Conservation (phyloP, 2,888 invertebrate species). For the Polyommatus icarus region DNA sequence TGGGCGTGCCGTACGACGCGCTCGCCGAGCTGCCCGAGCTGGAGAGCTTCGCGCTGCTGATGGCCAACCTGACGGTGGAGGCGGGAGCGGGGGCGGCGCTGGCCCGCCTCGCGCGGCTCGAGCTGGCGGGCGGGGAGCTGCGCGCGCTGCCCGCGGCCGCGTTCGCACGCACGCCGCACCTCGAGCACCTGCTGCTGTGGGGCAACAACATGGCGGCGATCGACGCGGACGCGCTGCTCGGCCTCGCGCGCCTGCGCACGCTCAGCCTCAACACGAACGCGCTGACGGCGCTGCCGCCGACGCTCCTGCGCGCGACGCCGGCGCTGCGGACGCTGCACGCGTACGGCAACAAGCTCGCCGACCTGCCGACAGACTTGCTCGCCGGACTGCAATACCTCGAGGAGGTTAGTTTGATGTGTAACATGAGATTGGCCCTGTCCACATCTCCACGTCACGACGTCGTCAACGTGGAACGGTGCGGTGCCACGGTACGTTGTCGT, state of each 20-base stretch:
- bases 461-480: too few relatives aligned
- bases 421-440: too few relatives aligned
- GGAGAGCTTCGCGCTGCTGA: constrained; percentile 7
- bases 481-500: too few relatives aligned
- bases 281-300: neutral
- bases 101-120: neutral
- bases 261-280: neutral
- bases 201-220: neutral
- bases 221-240: neutral
- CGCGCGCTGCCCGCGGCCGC: neutral
- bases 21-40: constrained; percentile 23
- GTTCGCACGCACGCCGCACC: neutral
- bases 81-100: neutral
- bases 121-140: constrained; percentile 5
- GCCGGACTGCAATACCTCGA: neutral
- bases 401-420: neutral
- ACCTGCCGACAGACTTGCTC: neutral
- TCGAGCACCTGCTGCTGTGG: neutral
- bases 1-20: constrained; percentile 2
- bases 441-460: too few relatives aligned
- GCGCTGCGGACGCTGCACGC: constrained; percentile 9
- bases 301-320: neutral
- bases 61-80: neutral
- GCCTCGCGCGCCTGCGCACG: neutral
- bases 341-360: neutral